Base-by-base conservation (phyloP, 2,113 vertebrate species). In the Cololabis saira region DNA sequence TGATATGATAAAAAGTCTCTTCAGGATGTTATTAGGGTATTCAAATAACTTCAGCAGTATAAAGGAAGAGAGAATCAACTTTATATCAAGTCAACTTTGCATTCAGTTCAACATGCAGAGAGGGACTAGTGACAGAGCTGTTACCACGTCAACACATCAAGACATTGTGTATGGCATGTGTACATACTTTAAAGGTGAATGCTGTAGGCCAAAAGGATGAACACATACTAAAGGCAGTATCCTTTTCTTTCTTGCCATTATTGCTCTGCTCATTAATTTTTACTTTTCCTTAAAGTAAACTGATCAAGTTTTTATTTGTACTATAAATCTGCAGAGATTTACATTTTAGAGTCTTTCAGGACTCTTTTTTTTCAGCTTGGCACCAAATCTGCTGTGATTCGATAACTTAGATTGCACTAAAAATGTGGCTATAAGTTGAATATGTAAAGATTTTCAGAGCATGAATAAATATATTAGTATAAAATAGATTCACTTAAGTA, bases 21-120 rank as follows among this genome's bases (percentile, higher is more conserved):
- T 81, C 66, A 45, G 5, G 59, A 14, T 70, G 47, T 67, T 78
- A 75, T 82, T 61, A 61, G 56, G 50, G 12, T 58, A 78, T 79
- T 87, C 41, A 57, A 70, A 71, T 55, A 48, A 65, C 50, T 19
- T 47, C 10, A 9, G 2, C 60, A 27, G 61, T 57, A 67, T 61
- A 59, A 54, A 66, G 37, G 47, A 42, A 58, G 51, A 45, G 14
- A 37, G 8, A 69, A 59, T 67, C 41, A 37, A 67, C 21, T 45
- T 18, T 59, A 58, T 61, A 71, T 70, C 80, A 12, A 37, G 76
- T 68, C 52, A 68, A 64, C 37, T 75, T 51, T 61, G 52, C 51
- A 71, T 62, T 33, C 17, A 37, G 33, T 9, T 37, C 59, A 49
- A 44, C 9, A 50, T 15, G 17, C 16, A 27, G n/a, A n/a, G n/a